Evolutionary conservation across 2,797 vertebrate species (phyloP).

Genomic region (Artibeus lituratus): DNA sequence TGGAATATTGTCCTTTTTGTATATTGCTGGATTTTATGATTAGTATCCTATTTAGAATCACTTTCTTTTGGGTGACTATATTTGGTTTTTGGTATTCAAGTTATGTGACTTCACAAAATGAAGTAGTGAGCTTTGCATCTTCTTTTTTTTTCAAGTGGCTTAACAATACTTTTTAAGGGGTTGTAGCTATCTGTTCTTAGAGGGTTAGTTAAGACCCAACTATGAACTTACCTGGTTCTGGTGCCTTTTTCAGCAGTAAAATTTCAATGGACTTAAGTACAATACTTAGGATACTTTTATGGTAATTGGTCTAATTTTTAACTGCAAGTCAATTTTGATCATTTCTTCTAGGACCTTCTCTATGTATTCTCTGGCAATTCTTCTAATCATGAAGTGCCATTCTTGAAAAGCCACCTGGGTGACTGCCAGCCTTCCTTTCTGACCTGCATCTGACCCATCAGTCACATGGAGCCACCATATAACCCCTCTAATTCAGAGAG

Average conservation of each 20-base stretch:
- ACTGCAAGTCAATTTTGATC: not conserved
- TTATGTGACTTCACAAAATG: not conserved
- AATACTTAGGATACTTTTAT: not conserved
- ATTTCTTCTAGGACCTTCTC: not conserved
- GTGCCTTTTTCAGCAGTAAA: not conserved
- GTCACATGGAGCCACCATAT: not conserved
- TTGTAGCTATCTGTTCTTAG: not conserved
- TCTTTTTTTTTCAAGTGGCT: not conserved
- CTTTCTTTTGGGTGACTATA: not conserved
- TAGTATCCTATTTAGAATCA: not conserved
- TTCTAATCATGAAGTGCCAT: not conserved
- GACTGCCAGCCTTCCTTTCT: not conserved
- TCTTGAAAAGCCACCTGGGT: not conserved
- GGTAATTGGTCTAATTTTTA: not conserved
- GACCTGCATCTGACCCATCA: not conserved
- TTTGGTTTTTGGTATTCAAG: not conserved
- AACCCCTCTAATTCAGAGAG: not conserved
- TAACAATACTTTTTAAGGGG: not conserved
- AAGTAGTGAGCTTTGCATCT: not conserved
- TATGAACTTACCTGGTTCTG: not conserved
- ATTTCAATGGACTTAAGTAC: not conserved
- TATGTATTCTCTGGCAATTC: not conserved
- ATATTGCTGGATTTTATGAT: not conserved
- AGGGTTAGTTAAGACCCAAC: not conserved
- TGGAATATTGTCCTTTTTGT: not conserved